phyloP scores from a whole-genome alignment of 2,888 invertebrate species.

The Epistrophe grossulariae region DNA sequence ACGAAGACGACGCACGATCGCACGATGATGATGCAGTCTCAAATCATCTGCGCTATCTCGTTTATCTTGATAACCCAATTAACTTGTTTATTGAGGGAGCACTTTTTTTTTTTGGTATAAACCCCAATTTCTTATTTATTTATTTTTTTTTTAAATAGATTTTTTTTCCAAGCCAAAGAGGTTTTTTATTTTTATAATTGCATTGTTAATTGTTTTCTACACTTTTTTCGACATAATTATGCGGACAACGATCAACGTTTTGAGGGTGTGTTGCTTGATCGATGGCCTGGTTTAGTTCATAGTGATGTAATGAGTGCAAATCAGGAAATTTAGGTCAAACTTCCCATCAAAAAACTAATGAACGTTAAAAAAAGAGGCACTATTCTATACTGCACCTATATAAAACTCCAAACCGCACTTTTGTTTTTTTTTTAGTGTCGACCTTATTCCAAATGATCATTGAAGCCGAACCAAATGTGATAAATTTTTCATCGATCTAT shows the following conservation, averaged over 20 bases:
- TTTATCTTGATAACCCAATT: constrained; percentile 73
- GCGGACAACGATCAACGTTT: not conserved
- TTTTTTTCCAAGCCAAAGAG: constrained; percentile 23
- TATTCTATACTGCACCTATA: constrained; percentile 64
- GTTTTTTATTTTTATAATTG: constrained; percentile 49
- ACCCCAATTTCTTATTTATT: constrained; percentile 12
- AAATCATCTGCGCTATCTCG: constrained; percentile 56
- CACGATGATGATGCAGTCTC: constrained; percentile 22
- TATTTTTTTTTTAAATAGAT: not conserved
- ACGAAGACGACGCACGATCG: no score
- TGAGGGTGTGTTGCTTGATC: constrained; percentile 63
- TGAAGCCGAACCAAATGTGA: constrained; percentile 52
- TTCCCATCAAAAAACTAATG: constrained; percentile 47
- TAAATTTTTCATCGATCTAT: not conserved
- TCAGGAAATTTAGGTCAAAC: constrained; percentile 63
- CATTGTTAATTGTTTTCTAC: constrained; percentile 65
- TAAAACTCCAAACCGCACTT: constrained; percentile 18
- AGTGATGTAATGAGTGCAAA: constrained; percentile 64
- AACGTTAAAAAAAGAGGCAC: constrained; percentile 47
- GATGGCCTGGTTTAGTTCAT: constrained; percentile 37
- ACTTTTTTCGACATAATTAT: constrained; percentile 52
- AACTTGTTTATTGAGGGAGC: constrained; percentile 53
- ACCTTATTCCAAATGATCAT: constrained; percentile 67
- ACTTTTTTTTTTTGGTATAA: not conserved
- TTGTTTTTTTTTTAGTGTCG: constrained; percentile 33